phyloP scores from a whole-genome alignment of 30 jellyfish, hydroid and myxozoan species.

The Hydra vulgaris region DNA sequence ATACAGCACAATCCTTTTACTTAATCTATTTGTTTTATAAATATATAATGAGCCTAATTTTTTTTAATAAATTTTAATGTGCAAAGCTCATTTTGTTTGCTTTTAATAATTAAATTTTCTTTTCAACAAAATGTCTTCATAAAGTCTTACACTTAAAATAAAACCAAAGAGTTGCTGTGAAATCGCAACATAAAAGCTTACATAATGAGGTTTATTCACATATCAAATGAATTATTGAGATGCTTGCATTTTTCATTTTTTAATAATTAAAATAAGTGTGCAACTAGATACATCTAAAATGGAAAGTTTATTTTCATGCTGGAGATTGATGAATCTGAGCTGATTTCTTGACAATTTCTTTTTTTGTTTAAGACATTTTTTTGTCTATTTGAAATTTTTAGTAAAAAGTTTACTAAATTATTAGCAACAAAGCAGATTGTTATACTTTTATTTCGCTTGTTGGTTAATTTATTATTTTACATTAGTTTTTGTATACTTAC shows the following conservation, averaged over 20 bases:
- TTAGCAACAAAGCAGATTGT: too few relatives aligned
- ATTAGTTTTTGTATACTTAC: too few relatives aligned
- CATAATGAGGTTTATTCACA: background rate
- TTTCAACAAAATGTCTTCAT: background rate
- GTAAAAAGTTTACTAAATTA: too few relatives aligned
- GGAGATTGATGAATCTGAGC: background rate
- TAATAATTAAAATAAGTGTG: background rate
- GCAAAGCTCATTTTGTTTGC: background rate
- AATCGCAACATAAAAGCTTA: background rate
- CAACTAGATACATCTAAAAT: background rate
- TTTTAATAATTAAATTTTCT: too few relatives aligned
- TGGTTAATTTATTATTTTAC: too few relatives aligned
- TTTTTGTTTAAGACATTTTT: background rate
- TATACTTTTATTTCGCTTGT: too few relatives aligned
- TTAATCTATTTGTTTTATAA: background rate
- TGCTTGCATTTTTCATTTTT: background rate
- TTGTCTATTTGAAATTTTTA: background rate
- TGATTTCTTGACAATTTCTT: background rate
- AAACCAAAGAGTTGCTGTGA: background rate
- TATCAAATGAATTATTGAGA: background rate
- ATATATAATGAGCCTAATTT: background rate
- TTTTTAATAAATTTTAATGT: background rate
- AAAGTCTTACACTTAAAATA: background rate
- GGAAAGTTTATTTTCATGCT: background rate
- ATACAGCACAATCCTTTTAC: too few relatives aligned